phyloP scores from a whole-genome alignment of 2,888 invertebrate genomes.

The Heliothis peltigera region DNA sequence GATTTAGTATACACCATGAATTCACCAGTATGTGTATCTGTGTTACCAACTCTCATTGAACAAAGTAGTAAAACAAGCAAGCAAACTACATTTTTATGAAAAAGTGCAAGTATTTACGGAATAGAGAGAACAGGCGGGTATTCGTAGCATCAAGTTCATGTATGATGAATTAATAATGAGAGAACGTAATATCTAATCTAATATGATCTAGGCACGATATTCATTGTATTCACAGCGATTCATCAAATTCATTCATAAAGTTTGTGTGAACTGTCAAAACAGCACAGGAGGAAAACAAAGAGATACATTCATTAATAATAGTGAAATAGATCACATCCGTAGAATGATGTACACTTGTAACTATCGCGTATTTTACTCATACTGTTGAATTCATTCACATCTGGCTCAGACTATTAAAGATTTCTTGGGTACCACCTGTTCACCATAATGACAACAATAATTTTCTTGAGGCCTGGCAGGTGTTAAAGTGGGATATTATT shows the following conservation, averaged over 20 bases:
- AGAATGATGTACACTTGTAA: conserved; percentile 51
- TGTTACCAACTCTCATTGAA: conserved; percentile 11
- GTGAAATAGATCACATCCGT: conserved; percentile 55
- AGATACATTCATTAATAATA: conserved; percentile 56
- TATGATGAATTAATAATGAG: conserved; percentile 54
- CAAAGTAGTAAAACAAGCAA: conserved; percentile 33
- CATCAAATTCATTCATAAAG: conserved; percentile 88
- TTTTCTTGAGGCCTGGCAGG: conserved; percentile 40
- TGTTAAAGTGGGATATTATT: conserved; percentile 22
- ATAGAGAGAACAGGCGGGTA: conserved; percentile 40
- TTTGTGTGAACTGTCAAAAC: conserved; percentile 85
- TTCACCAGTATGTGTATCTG: neutral
- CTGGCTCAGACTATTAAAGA: conserved; percentile 68
- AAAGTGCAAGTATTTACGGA: conserved; percentile 46
- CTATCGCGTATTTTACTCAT: conserved; percentile 55
- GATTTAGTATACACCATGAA: no score
- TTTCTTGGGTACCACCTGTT: conserved; percentile 86
- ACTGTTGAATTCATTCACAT: conserved; percentile 73
- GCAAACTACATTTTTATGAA: conserved; percentile 22
- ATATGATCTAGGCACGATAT: conserved; percentile 79
- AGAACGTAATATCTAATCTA: conserved; percentile 79
- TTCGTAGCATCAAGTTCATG: conserved; percentile 23
- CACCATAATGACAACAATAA: conserved; percentile 83
- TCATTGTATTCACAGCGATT: conserved; percentile 83
- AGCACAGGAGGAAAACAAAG: conserved; percentile 82